A percentile compares a stretch with the other conserved stretches of the same genome.
These are phyloP conservation scores for Aspiorhynchus laticeps DNA, from an alignment of 2,113 vertebrate genomes.

Conservation along the genomic window DNA sequence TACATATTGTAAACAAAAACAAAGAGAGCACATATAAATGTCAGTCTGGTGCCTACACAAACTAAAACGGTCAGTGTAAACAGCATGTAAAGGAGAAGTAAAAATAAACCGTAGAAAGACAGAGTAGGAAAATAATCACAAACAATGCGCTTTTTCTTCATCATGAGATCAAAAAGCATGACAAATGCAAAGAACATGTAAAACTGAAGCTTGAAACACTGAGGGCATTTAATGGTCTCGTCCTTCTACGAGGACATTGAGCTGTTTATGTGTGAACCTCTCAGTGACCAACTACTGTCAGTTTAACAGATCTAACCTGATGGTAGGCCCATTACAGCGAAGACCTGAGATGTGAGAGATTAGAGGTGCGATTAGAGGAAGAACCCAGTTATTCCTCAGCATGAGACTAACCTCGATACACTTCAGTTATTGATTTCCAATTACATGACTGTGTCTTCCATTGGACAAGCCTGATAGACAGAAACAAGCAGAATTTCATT, in stretches of 20 bases:
- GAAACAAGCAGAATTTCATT: constrained; percentile 29
- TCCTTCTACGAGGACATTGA: background rate
- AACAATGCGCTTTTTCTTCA: background rate
- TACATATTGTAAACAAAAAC: background rate
- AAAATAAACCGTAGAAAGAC: background rate
- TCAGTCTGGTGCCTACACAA: background rate
- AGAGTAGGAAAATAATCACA: background rate
- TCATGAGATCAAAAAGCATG: background rate
- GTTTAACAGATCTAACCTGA: constrained; percentile 35
- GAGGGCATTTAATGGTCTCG: background rate
- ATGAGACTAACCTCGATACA: constrained; percentile 31
- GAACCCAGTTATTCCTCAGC: constrained; percentile 46
- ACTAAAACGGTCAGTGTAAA: constrained; percentile 15
- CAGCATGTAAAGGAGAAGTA: constrained; percentile 10
- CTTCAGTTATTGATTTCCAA: constrained; percentile 48
- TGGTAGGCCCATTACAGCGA: constrained; percentile 40
- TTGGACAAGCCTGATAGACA: background rate
- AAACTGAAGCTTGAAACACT: background rate
- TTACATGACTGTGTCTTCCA: constrained; percentile 23
- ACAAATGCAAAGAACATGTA: background rate
- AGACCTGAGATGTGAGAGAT: constrained; percentile 51
- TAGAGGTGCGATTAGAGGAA: constrained; percentile 45
- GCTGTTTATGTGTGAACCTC: background rate
- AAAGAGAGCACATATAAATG: background rate
- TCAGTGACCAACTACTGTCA: constrained; percentile 28